Evolutionary conservation across 1,140 invertebrate genomes (phyloP), one percentile per base, ranked within the genome.

Genomic region (Temnothorax longispinosus): DNA sequence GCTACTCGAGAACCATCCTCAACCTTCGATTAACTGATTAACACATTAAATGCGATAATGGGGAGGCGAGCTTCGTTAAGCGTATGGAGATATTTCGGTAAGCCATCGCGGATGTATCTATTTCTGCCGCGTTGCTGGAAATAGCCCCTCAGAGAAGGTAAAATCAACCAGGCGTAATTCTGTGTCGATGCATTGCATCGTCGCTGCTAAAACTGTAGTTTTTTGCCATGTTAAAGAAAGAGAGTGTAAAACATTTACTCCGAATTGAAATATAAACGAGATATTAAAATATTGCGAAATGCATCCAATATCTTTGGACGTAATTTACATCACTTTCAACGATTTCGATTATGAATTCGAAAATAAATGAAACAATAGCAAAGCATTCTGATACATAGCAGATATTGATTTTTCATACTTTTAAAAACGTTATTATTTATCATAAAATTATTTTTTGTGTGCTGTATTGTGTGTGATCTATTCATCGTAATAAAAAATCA

Each of bases 101-200:
- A 78, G 69, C 76, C 69, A 58, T 88, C 69, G 47, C 67, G 67
- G 82, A 88, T 78, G 76, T 80, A 77, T 89, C 90, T 91, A 91
- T 90, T 91, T 91, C 52, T 85, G 90, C 38, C 62, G 35, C 62
- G 64, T 89, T 78, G 80, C 87, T 91, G 88, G 90, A 89, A 91
- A 91, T 91, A 89, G 90, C 87, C n/a, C 44, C 74, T 75, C 69
- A 60, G 71, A 81, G 87, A 90, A 88, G 54, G 54, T 85, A 76
- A 90, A 90, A 90, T 80, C 80, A 75, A 75, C 54, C 27, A 27
- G 54, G 41, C 38, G 27, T 44, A 86, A 65, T 86, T 44, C 27
- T 64, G 15, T 41, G 21, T 58, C n/a, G 13, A 58, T 5, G 21
- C 1, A 35, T 44, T 32, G 35, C 54, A 54, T 44, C 69, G 82